Conservation (phyloP, 2,113 vertebrate species). For the Rhinoderma darwinii region DNA sequence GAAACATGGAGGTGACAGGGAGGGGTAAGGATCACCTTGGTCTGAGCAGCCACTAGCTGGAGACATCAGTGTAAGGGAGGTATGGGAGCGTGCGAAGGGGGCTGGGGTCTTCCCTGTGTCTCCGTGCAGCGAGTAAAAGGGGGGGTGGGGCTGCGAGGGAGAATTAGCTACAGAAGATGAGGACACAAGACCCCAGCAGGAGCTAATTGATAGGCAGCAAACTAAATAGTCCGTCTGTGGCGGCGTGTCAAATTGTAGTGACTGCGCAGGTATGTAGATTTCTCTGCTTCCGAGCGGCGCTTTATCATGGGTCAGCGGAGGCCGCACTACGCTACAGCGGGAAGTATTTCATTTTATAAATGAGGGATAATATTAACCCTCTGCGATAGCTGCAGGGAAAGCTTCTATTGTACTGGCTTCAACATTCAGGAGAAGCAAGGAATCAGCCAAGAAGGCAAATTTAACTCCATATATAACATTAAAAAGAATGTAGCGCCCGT, state of each 20-base stretch:
- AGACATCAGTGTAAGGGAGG: background rate
- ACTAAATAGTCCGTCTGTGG: conserved; percentile 51
- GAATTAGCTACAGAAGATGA: conserved; percentile 60
- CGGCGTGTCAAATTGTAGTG: conserved; percentile 57
- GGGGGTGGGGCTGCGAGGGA: conserved; percentile 23
- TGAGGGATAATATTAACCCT: conserved; percentile 48
- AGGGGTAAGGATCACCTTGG: background rate
- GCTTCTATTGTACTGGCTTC: conserved; percentile 5
- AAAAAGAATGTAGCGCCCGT: background rate
- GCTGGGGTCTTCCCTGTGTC: conserved; percentile 7
- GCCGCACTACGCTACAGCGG: conserved; percentile 35
- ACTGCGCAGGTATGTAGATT: conserved; percentile 61
- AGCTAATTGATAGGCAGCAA: conserved; percentile 57
- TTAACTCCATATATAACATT: background rate
- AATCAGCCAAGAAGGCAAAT: background rate
- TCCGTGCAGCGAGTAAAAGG: background rate
- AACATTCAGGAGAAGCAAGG: background rate
- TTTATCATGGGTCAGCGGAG: conserved; percentile 59
- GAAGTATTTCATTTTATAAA: conserved; percentile 54
- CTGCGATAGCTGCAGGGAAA: conserved; percentile 5
- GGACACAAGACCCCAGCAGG: conserved; percentile 18
- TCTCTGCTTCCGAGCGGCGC: conserved; percentile 47
- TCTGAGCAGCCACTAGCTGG: background rate
- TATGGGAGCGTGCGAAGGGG: background rate
- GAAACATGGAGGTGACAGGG: background rate